Evolutionary conservation across 1,140 invertebrate genomes (phyloP), one percentile per base, ranked within the genome.

Genomic region (Drosophila yakuba): DNA sequence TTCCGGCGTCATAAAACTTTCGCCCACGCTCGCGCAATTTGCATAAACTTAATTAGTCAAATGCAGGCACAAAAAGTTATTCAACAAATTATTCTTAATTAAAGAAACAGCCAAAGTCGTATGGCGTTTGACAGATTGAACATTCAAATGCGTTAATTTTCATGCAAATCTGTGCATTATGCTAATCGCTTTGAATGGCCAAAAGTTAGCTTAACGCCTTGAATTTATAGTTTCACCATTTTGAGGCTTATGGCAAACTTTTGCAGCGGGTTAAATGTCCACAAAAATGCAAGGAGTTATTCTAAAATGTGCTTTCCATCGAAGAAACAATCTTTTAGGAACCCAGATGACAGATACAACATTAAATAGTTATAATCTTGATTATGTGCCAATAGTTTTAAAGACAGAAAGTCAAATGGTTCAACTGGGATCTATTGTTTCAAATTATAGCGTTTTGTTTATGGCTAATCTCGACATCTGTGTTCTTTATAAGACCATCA

Each of bases 21-120:
- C 71, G 77, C 78, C 78, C 69, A 75, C 77, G 64, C 59, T 15
- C 10, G 36, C 36, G 5, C 14, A 25, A 71, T 71, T 71, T 57
- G 38, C 67, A 69, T 71, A 69, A 69, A 45, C 52, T 76, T 75
- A 80, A 76, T 80, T 80, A 71, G 69, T 75, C 47, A 60, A 78
- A 59, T 56, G 75, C 44, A 52, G 41, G n/a, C 63, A 56, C 15
- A 59, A 45, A 38, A 74, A 58, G 43, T 62, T 74, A 52, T 69
- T 58, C 44, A 50, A 50, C 67, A 82, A 81, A 81, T 81, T 74
- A 77, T 67, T 77, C 61, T 81, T 81, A 81, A 81, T 81, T 81
- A 81, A 74, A 43, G 59, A 44, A 57, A 50, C 28, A 36, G n/a
- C 12, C 23, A n/a, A 15, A 38, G 20, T 56, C 36, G 60, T 20